Evolutionary conservation across 2,113 vertebrate species (phyloP).

Genomic region (Toxostoma redivivum): DNA sequence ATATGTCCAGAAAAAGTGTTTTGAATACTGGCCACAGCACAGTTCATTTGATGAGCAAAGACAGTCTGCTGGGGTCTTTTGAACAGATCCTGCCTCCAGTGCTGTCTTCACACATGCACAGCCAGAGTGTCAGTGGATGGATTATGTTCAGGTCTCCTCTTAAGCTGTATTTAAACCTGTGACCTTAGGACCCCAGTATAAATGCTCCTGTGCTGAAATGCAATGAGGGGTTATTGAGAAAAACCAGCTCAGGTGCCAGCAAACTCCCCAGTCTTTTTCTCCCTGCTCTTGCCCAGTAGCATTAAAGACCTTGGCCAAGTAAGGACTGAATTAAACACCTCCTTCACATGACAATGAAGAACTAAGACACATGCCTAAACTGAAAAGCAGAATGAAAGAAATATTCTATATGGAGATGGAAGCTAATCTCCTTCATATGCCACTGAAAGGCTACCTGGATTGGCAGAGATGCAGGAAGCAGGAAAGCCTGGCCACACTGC

Average conservation of each 20-base stretch:
- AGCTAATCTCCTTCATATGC: neutral
- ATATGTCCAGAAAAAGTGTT: neutral
- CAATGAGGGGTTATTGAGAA: constrained; percentile 6
- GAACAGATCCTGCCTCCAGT: neutral
- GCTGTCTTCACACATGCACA: neutral
- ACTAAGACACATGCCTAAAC: neutral
- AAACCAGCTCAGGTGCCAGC: constrained; percentile 34
- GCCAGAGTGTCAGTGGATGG: constrained; percentile 27
- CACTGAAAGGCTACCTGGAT: neutral
- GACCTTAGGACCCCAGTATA: constrained; percentile 41
- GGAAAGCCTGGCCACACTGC: neutral
- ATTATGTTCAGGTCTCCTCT: constrained; percentile 7
- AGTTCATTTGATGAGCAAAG: neutral
- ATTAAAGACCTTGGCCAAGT: neutral
- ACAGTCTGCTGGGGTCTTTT: neutral
- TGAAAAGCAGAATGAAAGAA: neutral
- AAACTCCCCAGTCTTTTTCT: neutral
- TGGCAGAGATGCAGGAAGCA: neutral
- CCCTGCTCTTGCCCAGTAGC: neutral
- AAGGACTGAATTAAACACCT: neutral
- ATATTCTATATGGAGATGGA: neutral
- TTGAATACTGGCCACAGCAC: neutral
- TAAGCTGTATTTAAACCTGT: constrained; percentile 6
- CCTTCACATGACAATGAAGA: neutral
- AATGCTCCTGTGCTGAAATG: neutral